Evolutionary conservation across 2,113 vertebrate genomes (phyloP).

Genomic region (Cromileptes altivelis): DNA sequence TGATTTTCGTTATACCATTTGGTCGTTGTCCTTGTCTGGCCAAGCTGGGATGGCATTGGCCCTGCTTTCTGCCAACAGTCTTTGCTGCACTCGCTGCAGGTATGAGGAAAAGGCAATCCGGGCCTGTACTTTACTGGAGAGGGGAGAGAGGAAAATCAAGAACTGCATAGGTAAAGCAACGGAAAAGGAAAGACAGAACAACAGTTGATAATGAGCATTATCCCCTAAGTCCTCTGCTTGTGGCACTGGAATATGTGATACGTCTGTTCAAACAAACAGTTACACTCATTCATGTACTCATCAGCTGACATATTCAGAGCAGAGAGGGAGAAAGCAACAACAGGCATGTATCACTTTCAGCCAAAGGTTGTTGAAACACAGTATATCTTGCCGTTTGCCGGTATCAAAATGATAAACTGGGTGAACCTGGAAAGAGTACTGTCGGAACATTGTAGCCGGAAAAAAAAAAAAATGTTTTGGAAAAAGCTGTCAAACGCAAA

Average conservation of each 20-base stretch:
- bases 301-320: slow-evolving; percentile 33
- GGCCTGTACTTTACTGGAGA: slow-evolving; percentile 94
- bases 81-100: slow-evolving; percentile 91
- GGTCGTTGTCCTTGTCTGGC: slow-evolving; percentile 91
- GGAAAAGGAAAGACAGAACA: slow-evolving; percentile 9
- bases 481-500: slow-evolving; percentile 77
- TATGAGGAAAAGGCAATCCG: slow-evolving; percentile 95
- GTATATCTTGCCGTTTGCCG: slow-evolving; percentile 44
- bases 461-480: slow-evolving; percentile 65
- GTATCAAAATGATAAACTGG: slow-evolving; percentile 65
- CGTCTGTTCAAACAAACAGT: slow-evolving; percentile 41
- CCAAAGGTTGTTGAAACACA: slow-evolving; percentile 56
- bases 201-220: slow-evolving; percentile 31
- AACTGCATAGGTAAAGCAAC: slow-evolving; percentile 5
- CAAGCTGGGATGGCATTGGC: slow-evolving; percentile 82
- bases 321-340: slow-evolving; percentile 54
- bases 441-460: slow-evolving; percentile 43
- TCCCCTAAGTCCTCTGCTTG: neutral
- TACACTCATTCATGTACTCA: slow-evolving; percentile 21
- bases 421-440: slow-evolving; percentile 56
- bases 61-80: slow-evolving; percentile 88
- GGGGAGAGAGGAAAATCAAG: slow-evolving; percentile 20
- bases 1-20: slow-evolving; percentile 89
- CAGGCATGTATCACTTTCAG: slow-evolving; percentile 59
- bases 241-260: slow-evolving; percentile 26